A percentile compares a stretch with the other conserved stretches of the same genome.
Evolutionary conservation across 2,113 vertebrate genomes (phyloP).

Genomic region (Lophochroa leadbeateri): DNA sequence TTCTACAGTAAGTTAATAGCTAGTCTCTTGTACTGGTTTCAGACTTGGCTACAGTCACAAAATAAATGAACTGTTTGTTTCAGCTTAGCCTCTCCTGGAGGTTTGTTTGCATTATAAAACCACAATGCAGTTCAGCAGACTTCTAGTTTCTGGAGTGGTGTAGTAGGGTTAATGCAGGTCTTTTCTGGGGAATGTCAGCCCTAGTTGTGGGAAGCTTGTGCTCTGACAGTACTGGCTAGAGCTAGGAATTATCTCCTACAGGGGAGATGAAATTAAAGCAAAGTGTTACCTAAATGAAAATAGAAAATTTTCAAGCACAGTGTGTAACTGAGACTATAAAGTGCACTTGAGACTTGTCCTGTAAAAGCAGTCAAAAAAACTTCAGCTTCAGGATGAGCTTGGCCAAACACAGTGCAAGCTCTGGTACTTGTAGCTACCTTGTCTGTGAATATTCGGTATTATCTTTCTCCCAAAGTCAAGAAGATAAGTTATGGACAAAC

Average conservation of each 20-base stretch:
- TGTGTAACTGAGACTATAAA: background rate
- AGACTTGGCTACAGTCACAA: constrained; percentile 30
- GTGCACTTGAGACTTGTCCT: background rate
- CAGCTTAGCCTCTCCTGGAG: background rate
- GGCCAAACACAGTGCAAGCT: background rate
- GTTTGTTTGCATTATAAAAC: constrained; percentile 45
- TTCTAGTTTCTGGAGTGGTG: background rate
- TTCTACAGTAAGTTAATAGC: constrained; percentile 1
- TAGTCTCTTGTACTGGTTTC: background rate
- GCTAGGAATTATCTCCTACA: background rate
- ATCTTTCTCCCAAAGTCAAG: background rate
- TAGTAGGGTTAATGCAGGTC: background rate
- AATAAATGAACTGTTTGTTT: constrained; percentile 58
- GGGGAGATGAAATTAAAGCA: background rate
- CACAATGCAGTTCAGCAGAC: background rate
- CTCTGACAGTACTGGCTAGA: background rate
- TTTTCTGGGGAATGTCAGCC: background rate
- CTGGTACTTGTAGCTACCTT: background rate
- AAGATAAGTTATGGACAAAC: background rate
- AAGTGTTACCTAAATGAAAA: background rate
- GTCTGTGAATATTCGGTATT: background rate
- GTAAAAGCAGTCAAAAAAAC: background rate
- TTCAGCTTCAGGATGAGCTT: background rate
- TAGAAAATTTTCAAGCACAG: background rate
- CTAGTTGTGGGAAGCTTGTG: background rate